Base-by-base conservation (phyloP, 2,113 vertebrate genomes). In the Pollimyrus isidori region DNA sequence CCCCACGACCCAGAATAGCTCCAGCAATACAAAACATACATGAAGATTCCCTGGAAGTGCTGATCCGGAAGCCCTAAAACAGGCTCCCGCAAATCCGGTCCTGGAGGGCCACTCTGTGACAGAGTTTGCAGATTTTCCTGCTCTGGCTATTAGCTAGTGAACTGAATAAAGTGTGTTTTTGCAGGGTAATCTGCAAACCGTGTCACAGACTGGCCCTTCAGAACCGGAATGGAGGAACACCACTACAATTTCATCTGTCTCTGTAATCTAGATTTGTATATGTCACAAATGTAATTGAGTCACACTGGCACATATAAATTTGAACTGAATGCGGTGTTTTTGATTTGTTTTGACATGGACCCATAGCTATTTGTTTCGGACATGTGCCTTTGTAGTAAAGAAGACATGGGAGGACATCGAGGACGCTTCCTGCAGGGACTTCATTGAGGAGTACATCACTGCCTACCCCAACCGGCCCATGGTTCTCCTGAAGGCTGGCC, bases 361-460 rank as follows among this genome's bases (percentile, higher is more conserved):
- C 69, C 15, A 17, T 30, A 76, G n/a, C 4, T 17, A 5, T 23
- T 50, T 65, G 26, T 65, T 62, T 3, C 39, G 69, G 30, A 17
- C 15, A 4, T 39, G 42, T 86, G 52, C 86, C 88, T 90, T n/a
- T 1, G n/a, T 93, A 99, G 98, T 99, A 87, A 95, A 95, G 46
- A 97, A 96, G 84, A 95, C 96, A 0, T 99, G 98, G 98, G 98
- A 99, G 23, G 98, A 99, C 92, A 99, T 99, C 3, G 98, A 99
- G 90, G 98, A 99, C 1, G 93, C 96, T 10, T 99, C 98, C 0
- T 99, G 98, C 50, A 95, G 97, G 10, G 98, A 99, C 92, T 99
- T 99, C 92, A 98, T 99, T 0, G 97, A 98, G 92, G 98, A 99
- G 62, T 99, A 99, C 92, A 97, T 99, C 94, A 98, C 97, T 0